Evolutionary conservation across 2,113 vertebrate species (phyloP).

Genomic region (Lamprotornis superbus): DNA sequence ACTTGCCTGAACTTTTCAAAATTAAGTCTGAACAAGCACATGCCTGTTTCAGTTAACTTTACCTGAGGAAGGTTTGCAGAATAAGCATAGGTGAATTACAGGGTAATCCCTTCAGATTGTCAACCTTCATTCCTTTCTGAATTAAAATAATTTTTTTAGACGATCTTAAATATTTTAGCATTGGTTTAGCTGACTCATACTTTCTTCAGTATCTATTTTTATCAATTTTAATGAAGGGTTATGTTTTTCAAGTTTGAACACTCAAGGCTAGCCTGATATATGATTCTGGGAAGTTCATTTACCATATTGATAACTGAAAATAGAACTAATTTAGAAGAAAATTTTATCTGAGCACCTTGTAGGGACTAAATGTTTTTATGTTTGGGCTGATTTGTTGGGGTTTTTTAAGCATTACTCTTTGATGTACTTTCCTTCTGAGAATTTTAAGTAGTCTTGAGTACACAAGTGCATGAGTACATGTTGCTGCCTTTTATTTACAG

Average conservation of each 20-base stretch:
- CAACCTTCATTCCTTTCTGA: not conserved
- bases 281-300: not conserved
- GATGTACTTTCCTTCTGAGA: not conserved
- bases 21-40: not conserved
- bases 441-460: not conserved
- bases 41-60: not conserved
- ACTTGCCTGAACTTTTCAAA: not conserved
- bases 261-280: not conserved
- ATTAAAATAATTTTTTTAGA: not conserved
- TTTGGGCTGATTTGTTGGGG: not conserved
- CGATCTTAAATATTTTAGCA: slow-evolving; percentile 27
- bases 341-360: not conserved
- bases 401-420: not conserved
- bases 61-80: not conserved
- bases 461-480: not conserved
- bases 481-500: not conserved
- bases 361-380: not conserved
- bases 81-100: not conserved
- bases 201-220: not conserved
- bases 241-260: not conserved
- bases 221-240: not conserved
- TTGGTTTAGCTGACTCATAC: not conserved
- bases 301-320: not conserved
- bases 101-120: not conserved
- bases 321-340: not conserved